A percentile compares a stretch with the other conserved stretches of the same genome.
Conservation (phyloP, 2,113 vertebrate species). For the Dicerorhinus sumatrensis region DNA sequence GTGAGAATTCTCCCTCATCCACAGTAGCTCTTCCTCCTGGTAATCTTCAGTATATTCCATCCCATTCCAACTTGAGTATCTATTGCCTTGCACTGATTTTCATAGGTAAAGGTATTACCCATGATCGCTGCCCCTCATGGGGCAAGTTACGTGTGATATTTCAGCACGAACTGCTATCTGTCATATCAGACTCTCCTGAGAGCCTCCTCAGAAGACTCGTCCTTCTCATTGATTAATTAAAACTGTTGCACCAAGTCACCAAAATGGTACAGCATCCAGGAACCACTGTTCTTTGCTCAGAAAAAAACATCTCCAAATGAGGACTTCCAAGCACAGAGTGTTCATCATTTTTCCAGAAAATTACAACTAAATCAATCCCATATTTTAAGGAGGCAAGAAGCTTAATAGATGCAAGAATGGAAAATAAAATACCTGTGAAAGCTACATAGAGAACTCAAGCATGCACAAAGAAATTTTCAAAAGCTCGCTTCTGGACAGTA, state of each 20-base stretch:
- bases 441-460: neutral
- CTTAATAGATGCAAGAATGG: neutral
- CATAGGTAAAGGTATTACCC: constrained; percentile 10
- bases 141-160: constrained; percentile 6
- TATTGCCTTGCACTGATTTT: too few species aligned
- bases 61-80: too few species aligned
- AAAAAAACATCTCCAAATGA: constrained; percentile 56
- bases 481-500: neutral
- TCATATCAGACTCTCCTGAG: constrained; percentile 42
- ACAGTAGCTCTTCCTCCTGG: neutral
- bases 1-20: neutral
- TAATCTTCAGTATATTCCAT: constrained; percentile 9
- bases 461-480: neutral
- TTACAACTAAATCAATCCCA: constrained; percentile 16
- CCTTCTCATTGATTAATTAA: constrained; percentile 39
- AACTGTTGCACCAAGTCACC: constrained; percentile 28
- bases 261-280: constrained; percentile 40
- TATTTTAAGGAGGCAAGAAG: constrained; percentile 18
- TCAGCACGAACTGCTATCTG: constrained; percentile 34
- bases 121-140: neutral
- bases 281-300: constrained; percentile 50
- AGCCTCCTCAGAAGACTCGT: constrained; percentile 31
- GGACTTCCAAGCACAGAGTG: constrained; percentile 15
- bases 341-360: constrained; percentile 13
- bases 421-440: constrained; percentile 12